Base-by-base conservation (phyloP, 2,888 invertebrate genomes). In the Escarpia spicata region DNA sequence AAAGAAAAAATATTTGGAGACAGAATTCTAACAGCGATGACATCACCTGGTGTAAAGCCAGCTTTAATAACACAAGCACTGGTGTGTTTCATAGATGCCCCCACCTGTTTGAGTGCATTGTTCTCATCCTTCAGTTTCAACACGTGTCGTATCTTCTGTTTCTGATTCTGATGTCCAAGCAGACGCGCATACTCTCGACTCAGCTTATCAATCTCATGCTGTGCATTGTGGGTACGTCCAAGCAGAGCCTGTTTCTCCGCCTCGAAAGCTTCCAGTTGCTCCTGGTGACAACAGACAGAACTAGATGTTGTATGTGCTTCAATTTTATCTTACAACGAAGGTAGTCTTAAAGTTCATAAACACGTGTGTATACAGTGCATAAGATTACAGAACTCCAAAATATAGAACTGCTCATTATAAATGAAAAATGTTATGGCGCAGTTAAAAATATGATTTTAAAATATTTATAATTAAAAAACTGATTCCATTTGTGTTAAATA, bases 81-180 rank as follows among this genome's bases (percentile, higher is more conserved):
- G 37, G 37, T 1, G 2, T 31, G 52, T 43, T 31, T 43, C n/a
- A 44, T 37, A 1, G 0, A 3, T n/a, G 19, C 26, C 90, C 94
- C 92, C 37, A 96, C 96, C 94, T 95, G 93, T 94, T 95, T 96
- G 44, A 96, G 93, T 44, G 93, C 89, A 45, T 94, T 94, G 93
- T 95, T 96, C 93, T 96, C 96, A 58, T 96, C 95, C 93, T 96
- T 96, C 90, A 97, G 94, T 93, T 96, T 96, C 60, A 95, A 94
- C 31, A 97, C 94, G 94, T 97, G 97, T 93, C 97, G 97, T 92
- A 97, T 97, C 95, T 97, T 97, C 95, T 97, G 97, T 94, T 97
- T 97, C 94, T 97, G 97, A 95, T 97, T 98, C 94, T 97, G 97
- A 94, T 97, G 97, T 0, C 97, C 97, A n/a, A 97, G 96, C 92